Conservation (phyloP, 2,888 invertebrate species). For the Cetonia aurata region DNA sequence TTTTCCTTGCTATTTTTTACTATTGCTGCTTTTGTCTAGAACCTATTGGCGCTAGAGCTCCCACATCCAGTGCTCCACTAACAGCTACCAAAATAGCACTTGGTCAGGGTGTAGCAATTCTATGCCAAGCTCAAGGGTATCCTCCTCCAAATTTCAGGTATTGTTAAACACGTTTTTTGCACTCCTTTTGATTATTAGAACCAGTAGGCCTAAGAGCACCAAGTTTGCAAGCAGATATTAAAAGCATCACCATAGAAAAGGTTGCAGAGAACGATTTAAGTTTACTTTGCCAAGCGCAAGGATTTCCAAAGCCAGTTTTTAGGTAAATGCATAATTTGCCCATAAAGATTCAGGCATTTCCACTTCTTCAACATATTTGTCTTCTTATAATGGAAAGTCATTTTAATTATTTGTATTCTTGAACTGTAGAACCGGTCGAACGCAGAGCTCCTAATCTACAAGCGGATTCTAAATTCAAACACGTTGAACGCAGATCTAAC, state of each 20-base stretch:
- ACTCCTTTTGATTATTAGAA: conserved; percentile 39
- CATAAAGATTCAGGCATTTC: conserved; percentile 32
- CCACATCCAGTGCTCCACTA: conserved; percentile 75
- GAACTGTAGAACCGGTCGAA: conserved; percentile 61
- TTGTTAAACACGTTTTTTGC: conserved; percentile 48
- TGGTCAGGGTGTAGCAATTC: conserved; percentile 72
- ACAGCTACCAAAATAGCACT: conserved; percentile 71
- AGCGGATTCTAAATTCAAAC: conserved; percentile 58
- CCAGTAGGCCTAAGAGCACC: conserved; percentile 44
- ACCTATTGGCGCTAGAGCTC: conserved; percentile 73
- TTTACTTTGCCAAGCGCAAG: conserved; percentile 79
- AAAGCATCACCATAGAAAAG: conserved; percentile 58
- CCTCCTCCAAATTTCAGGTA: conserved; percentile 82
- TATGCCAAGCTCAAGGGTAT: conserved; percentile 83
- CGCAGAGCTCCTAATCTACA: conserved; percentile 61
- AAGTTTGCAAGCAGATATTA: conserved; percentile 62
- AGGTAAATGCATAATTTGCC: conserved; percentile 64
- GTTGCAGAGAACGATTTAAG: conserved; percentile 45
- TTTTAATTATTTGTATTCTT: conserved; percentile 24
- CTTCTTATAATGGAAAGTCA: too few relatives aligned
- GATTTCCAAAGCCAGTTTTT: conserved; percentile 72
- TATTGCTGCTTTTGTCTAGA: conserved; percentile 61
- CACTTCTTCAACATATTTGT: neutral
- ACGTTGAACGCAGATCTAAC: conserved; percentile 59
- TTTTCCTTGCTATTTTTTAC: neutral